Conservation (phyloP, 2,888 invertebrate genomes). For the Pediacus dermestoides region DNA sequence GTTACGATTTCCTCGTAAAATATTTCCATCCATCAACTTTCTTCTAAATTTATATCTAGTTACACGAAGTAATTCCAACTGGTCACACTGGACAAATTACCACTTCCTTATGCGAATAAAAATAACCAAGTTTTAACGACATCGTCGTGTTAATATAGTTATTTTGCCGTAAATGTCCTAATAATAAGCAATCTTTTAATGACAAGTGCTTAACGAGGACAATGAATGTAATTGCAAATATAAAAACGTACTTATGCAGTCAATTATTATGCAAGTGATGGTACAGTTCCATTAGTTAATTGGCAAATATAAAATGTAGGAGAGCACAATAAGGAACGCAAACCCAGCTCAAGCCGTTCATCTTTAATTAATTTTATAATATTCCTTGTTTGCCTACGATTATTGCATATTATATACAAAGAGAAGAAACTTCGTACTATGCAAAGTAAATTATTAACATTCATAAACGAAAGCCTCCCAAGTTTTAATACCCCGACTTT, state of each 20-base stretch:
- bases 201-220: no score
- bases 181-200: no score
- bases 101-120: no score
- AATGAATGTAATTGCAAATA: constrained; percentile 37
- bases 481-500: constrained; percentile 48
- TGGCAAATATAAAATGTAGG: constrained; percentile 35
- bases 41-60: no score
- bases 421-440: constrained; percentile 43
- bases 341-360: constrained; percentile 20
- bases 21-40: no score
- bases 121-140: no score
- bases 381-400: constrained; percentile 42
- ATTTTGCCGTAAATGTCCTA: no score
- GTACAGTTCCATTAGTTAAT: constrained; percentile 37
- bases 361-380: constrained; percentile 42
- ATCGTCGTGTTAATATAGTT: no score
- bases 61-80: no score
- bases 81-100: no score
- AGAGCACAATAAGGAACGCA: no score
- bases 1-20: no score
- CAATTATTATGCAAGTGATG: constrained; percentile 35
- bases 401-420: constrained; percentile 46
- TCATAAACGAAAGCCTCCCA: constrained; percentile 48
- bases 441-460: constrained; percentile 52
- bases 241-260: constrained; percentile 28